Percentiles rank a stretch among this genome's conserved stretches.
Conservation (phyloP, 2,888 invertebrate species). For the Eurois occulta region DNA sequence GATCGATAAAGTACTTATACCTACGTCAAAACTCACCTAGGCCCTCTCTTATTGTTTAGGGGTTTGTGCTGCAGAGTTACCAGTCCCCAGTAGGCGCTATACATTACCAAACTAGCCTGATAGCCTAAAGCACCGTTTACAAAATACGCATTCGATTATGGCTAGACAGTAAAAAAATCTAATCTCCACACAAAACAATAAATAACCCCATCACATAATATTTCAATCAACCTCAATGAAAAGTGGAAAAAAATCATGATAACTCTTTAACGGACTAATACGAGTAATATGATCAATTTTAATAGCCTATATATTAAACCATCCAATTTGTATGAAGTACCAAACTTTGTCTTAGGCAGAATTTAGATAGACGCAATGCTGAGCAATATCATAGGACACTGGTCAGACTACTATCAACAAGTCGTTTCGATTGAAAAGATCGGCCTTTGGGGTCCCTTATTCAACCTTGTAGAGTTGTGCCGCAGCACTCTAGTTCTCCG, state of each 20-base stretch:
- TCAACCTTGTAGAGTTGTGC: not conserved
- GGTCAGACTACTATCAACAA: not conserved
- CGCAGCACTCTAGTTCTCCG: not conserved
- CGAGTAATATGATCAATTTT: constrained; percentile 41
- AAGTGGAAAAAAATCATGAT: constrained; percentile 31
- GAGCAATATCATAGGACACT: not conserved
- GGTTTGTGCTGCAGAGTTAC: no score
- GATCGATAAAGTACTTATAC: no score
- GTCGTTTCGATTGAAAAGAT: not conserved
- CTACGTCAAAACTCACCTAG: not conserved
- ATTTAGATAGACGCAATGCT: not conserved
- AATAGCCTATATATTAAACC: constrained; percentile 27
- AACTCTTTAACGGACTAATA: constrained; percentile 39
- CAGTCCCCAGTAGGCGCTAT: not conserved
- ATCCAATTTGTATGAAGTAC: constrained; percentile 45
- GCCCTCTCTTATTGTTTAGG: not conserved
- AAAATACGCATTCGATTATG: not conserved
- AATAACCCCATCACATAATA: constrained; percentile 31
- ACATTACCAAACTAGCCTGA: not conserved
- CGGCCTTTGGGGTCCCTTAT: not conserved
- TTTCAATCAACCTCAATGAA: constrained; percentile 36
- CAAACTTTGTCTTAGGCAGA: constrained; percentile 26
- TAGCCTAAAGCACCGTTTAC: not conserved
- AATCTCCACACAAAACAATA: constrained; percentile 19
- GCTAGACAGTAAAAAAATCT: constrained; percentile 23